These are phyloP conservation scores for Nasonia longicornis DNA, from an alignment of 1,140 invertebrate genomes.

Conservation along the genomic window DNA sequence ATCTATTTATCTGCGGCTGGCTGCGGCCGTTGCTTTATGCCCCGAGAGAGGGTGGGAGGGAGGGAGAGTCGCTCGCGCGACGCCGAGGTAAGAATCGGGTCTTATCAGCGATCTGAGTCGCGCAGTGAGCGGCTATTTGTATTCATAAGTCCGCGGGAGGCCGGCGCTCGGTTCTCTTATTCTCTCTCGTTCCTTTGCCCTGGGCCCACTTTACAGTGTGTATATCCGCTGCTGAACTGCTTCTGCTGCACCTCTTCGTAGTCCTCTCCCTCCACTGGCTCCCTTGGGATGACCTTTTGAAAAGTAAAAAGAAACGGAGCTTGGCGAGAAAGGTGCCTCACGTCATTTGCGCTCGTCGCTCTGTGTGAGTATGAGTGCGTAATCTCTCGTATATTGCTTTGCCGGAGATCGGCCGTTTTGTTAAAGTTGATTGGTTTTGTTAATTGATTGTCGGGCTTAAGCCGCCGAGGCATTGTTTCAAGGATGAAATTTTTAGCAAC, in stretches of 20 bases:
- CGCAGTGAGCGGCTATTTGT: slow-evolving; percentile 70
- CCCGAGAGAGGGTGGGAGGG: not conserved
- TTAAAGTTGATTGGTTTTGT: slow-evolving; percentile 1
- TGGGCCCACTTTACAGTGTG: not conserved
- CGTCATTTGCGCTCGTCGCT: not conserved
- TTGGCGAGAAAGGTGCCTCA: slow-evolving; percentile 25
- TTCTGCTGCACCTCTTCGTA: slow-evolving; percentile 17
- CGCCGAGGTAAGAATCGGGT: slow-evolving; percentile 44
- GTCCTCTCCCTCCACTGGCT: slow-evolving; percentile 1
- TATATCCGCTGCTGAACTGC: slow-evolving; percentile 9
- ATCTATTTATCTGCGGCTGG: slow-evolving; percentile 33
- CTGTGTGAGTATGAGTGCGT: not conserved
- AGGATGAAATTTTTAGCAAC: not conserved
- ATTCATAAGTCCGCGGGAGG: slow-evolving; percentile 71
- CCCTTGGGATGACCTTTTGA: slow-evolving; percentile 37
- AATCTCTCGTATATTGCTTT: not conserved
- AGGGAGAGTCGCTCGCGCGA: slow-evolving; percentile 42
- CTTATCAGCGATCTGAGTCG: slow-evolving; percentile 69
- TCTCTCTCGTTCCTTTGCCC: not conserved
- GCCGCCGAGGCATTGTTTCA: not conserved
- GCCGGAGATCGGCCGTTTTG: not conserved
- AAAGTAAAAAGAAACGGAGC: slow-evolving; percentile 29
- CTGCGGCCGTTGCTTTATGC: slow-evolving; percentile 34
- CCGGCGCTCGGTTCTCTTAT: slow-evolving; percentile 61
- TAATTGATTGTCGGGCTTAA: not conserved